Evolutionary conservation across 2,113 vertebrate genomes (phyloP).

Genomic region (Xiphias gladius): DNA sequence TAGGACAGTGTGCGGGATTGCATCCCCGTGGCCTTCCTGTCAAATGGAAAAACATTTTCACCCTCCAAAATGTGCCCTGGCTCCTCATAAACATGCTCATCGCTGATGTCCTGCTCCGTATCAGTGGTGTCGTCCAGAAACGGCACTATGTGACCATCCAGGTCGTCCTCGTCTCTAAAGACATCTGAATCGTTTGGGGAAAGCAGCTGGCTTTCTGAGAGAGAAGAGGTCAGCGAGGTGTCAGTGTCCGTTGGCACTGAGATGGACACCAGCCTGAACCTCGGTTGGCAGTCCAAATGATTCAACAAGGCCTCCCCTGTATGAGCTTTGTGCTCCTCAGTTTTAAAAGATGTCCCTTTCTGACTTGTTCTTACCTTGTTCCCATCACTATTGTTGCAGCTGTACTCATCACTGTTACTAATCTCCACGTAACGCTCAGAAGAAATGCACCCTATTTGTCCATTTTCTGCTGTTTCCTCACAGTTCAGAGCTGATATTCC

Average conservation of each 20-base stretch:
- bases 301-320: slow-evolving; percentile 32
- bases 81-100: slow-evolving; percentile 79
- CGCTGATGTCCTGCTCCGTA: slow-evolving; percentile 70
- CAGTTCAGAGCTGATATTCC: slow-evolving; percentile 26
- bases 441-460: slow-evolving; percentile 42
- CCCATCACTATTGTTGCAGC: slow-evolving; percentile 1
- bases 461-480: slow-evolving; percentile 60
- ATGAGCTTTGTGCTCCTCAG: slow-evolving; percentile 30
- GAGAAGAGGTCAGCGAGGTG: slow-evolving; percentile 63
- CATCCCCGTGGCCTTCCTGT: slow-evolving; percentile 79
- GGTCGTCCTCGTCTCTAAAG: slow-evolving; percentile 67
- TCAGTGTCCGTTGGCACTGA: slow-evolving; percentile 72
- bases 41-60: slow-evolving; percentile 78
- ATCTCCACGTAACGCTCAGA: slow-evolving; percentile 63
- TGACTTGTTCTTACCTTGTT: slow-evolving; percentile 34
- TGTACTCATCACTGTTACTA: slow-evolving; percentile 23
- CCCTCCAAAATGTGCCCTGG: slow-evolving; percentile 74
- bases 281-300: slow-evolving; percentile 57
- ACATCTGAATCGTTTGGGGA: slow-evolving; percentile 63
- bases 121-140: slow-evolving; percentile 76
- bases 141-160: slow-evolving; percentile 74
- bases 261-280: slow-evolving; percentile 73
- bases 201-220: slow-evolving; percentile 68
- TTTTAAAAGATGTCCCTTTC: slow-evolving; percentile 31
- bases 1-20: slow-evolving; percentile 87